These are phyloP conservation scores for Tuberolachnus salignus DNA, from an alignment of 2,888 invertebrate genomes.

Conservation along the genomic window DNA sequence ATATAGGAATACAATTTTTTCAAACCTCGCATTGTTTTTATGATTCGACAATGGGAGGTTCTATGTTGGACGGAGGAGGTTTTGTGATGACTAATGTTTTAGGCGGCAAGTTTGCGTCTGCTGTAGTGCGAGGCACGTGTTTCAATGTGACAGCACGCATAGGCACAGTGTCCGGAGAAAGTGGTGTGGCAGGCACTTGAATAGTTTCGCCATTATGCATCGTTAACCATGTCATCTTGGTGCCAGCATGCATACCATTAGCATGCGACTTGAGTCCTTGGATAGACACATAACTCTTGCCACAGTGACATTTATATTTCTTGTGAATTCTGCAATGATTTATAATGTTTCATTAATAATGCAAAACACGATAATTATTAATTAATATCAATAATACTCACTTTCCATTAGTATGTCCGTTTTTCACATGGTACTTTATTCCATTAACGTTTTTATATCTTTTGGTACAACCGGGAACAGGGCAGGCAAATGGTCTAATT, in stretches of 20 bases:
- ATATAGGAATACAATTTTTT: constrained; percentile 48
- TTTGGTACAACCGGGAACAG: constrained; percentile 85
- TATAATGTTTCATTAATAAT: not conserved
- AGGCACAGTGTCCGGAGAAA: constrained; percentile 59
- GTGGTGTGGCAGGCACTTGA: constrained; percentile 60
- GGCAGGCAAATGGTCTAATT: constrained; percentile 79
- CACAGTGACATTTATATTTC: constrained; percentile 82
- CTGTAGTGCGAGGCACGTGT: constrained; percentile 59
- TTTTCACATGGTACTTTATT: constrained; percentile 86
- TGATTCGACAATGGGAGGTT: constrained; percentile 41
- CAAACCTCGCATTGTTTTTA: constrained; percentile 33
- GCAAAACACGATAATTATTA: not conserved
- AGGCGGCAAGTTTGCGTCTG: constrained; percentile 60
- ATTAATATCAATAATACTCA: constrained; percentile 64
- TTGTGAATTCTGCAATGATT: constrained; percentile 72
- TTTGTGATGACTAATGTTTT: constrained; percentile 60
- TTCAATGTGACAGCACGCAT: constrained; percentile 60
- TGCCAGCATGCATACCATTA: constrained; percentile 63
- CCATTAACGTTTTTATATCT: constrained; percentile 88
- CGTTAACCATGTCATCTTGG: constrained; percentile 60
- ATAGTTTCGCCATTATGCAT: constrained; percentile 60
- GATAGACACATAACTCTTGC: constrained; percentile 83
- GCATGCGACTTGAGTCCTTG: constrained; percentile 80
- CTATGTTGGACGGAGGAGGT: constrained; percentile 54
- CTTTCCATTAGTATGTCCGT: constrained; percentile 84